These are phyloP conservation scores for Drosophila cognata DNA, from an alignment of 2,888 invertebrate genomes.

Conservation along the genomic window DNA sequence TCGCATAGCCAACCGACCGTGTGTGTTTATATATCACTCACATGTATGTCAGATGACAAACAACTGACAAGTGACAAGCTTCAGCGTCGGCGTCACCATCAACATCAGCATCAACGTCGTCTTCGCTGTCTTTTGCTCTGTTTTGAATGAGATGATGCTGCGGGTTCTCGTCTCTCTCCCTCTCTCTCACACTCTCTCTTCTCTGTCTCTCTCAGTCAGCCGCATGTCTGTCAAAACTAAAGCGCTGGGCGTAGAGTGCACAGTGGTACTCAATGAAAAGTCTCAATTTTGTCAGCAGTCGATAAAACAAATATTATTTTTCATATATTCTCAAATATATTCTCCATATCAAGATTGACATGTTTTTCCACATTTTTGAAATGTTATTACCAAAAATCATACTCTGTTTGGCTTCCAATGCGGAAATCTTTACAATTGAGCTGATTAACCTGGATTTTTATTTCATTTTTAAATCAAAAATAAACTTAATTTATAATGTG, in stretches of 20 bases:
- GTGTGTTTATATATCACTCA: conserved; percentile 83
- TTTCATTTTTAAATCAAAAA: background rate
- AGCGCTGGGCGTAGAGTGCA: conserved; percentile 21
- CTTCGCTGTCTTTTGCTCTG: conserved; percentile 34
- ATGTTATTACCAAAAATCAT: background rate
- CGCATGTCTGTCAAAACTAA: conserved; percentile 30
- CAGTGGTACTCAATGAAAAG: conserved; percentile 51
- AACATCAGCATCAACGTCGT: conserved; percentile 38
- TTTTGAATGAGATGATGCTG: conserved; percentile 47
- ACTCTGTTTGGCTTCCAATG: background rate
- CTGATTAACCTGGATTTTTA: background rate
- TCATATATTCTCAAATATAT: background rate
- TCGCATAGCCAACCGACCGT: conserved; percentile 65
- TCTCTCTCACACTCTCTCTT: background rate
- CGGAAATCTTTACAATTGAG: background rate
- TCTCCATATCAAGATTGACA: background rate
- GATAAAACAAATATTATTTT: background rate
- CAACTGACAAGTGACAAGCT: conserved; percentile 84
- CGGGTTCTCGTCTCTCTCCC: background rate
- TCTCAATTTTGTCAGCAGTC: background rate
- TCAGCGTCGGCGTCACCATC: conserved; percentile 70
- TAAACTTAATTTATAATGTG: background rate
- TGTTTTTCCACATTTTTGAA: background rate
- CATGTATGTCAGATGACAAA: conserved; percentile 83
- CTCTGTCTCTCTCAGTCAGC: background rate